Base-by-base conservation (phyloP, 2,113 vertebrate species). In the Gavia stellata region DNA sequence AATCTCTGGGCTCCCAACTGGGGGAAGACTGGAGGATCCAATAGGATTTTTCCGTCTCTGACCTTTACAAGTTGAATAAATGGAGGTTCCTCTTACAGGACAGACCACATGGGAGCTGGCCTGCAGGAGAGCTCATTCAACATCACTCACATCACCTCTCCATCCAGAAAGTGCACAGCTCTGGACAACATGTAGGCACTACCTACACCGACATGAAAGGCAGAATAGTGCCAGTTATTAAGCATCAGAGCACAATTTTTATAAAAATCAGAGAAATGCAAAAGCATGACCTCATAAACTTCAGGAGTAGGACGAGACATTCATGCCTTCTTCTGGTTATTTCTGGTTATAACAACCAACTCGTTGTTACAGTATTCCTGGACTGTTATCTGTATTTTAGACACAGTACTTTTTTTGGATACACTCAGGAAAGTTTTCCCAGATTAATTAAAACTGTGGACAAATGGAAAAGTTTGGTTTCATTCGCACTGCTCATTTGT, bases 301-400 rank as follows among this genome's bases (percentile, higher is more conserved):
- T 26, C n/a, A 59, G 44, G 40, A 68, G 3, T 0, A 40, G 26
- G 28, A 38, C 1, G 2, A 56, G 12, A 61, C 6, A 18, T 56
- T 68, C 6, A 6, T 53, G 44, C 19, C 10, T 78, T 36, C 25
- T 59, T 66, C 14, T 38, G 17, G 17, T 40, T 75, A 4, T 34
- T 80, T 72, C 28, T 92, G 56, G 3, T 59, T 78, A 5, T 45
- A 65, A 36, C 21, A 78, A 81, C 17, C 31, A 74, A 8, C 10
- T 31, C 0, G 0, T 38, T 19, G 7, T 52, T 56, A 26, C 44
- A 49, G 5, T 29, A 20, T 55, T 63, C 59, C 40, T 20, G 19
- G 59, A 8, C 40, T 15, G 7, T 53, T 70, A 19, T 3, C 50
- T 77, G 0, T 53, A 47, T 58, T 70, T 81, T 52, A 52, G 17